Conservation (phyloP, 2,797 vertebrate species). For the Notamacropus eugenii region DNA sequence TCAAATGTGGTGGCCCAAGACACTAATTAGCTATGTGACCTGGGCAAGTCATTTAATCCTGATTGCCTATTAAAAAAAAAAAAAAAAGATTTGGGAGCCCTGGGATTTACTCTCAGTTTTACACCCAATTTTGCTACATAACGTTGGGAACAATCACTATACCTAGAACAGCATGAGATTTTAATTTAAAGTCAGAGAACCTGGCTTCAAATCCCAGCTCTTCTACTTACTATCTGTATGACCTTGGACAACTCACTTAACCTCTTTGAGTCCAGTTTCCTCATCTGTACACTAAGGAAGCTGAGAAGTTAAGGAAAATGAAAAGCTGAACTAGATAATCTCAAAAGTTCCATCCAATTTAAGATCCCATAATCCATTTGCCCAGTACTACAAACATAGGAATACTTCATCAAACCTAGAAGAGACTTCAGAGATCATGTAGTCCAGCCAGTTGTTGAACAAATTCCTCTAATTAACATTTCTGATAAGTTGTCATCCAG, state of each 20-base stretch:
- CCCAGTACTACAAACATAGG: not conserved
- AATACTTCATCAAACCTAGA: not conserved
- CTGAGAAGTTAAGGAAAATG: not conserved
- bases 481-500: not conserved
- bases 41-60: rapidly evolving
- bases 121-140: not conserved
- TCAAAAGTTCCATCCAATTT: not conserved
- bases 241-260: not conserved
- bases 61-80: not conserved
- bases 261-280: not conserved
- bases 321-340: not conserved
- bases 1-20: not conserved
- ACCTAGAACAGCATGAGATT: not conserved
- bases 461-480: not conserved
- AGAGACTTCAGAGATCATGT: not conserved
- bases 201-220: not conserved
- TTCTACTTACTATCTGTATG: not conserved
- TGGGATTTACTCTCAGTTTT: not conserved
- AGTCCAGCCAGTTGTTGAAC: not conserved
- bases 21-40: not conserved
- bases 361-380: not conserved
- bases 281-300: not conserved
- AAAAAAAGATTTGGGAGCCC: not conserved
- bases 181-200: not conserved
- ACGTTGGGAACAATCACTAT: not conserved